Evolutionary conservation across 2,888 invertebrate genomes (phyloP).

Genomic region (Ophioninae sp.): DNA sequence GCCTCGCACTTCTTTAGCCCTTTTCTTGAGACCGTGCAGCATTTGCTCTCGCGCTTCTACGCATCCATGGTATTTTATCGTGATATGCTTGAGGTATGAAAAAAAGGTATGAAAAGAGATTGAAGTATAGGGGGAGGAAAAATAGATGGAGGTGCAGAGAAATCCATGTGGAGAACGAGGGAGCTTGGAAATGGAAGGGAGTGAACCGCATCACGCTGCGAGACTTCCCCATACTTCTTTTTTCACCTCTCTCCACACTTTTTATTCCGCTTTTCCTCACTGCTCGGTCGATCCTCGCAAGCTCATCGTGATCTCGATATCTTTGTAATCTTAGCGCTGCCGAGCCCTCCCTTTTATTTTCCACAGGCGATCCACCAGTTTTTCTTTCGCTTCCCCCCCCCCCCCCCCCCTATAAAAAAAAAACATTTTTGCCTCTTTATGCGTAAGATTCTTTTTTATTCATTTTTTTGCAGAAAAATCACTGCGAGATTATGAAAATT

Average conservation of each 20-base stretch:
- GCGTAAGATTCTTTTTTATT: neutral
- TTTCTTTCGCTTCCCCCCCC: neutral
- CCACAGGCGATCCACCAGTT: neutral
- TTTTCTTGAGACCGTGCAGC: slow-evolving; percentile 17
- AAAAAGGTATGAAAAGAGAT: slow-evolving; percentile 10
- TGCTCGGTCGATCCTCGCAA: slow-evolving; percentile 30
- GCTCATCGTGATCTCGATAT: slow-evolving; percentile 31
- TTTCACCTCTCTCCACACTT: slow-evolving; percentile 2
- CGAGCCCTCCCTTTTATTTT: neutral
- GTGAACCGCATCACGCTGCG: slow-evolving; percentile 19
- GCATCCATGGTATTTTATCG: slow-evolving; percentile 32
- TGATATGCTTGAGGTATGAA: slow-evolving; percentile 37
- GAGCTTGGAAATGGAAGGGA: neutral
- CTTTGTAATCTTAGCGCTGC: slow-evolving; percentile 16
- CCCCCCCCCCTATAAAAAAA: neutral
- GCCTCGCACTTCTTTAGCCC: slow-evolving; percentile 19
- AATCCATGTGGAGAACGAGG: slow-evolving; percentile 25
- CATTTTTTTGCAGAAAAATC: neutral
- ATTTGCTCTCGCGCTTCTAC: slow-evolving; percentile 27
- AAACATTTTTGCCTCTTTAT: neutral
- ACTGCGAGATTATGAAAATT: neutral
- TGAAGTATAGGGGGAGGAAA: neutral
- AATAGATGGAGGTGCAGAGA: slow-evolving; percentile 3
- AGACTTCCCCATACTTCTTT: slow-evolving; percentile 1
- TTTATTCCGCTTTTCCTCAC: slow-evolving; percentile 7